phyloP scores from a whole-genome alignment of 2,113 vertebrate genomes.

The Bufo bufo region DNA sequence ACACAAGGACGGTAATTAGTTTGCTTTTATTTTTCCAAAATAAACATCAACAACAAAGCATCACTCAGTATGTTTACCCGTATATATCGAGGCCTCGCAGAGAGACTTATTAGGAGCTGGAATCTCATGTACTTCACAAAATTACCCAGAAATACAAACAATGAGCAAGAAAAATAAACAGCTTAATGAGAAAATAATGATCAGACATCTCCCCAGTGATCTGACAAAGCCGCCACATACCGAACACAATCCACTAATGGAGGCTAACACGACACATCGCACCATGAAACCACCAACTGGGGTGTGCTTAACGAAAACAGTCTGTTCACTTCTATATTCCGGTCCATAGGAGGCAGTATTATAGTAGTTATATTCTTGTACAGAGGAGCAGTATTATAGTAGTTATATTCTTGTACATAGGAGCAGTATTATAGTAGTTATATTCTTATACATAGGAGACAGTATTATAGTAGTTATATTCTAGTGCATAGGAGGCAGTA shows the following conservation, averaged over 20 bases:
- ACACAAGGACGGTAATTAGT: background rate
- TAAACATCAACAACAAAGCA: background rate
- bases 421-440: too few species aligned
- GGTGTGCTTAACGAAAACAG: too few species aligned
- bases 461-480: too few species aligned
- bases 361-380: too few species aligned
- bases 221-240: background rate
- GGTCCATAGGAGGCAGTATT: too few species aligned
- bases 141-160: conserved; percentile 19
- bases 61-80: background rate
- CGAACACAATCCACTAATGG: background rate
- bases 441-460: too few species aligned
- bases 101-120: background rate
- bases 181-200: conserved; percentile 13
- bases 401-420: too few species aligned
- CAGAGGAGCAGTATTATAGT: too few species aligned
- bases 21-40: background rate
- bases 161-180: background rate
- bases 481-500: too few species aligned
- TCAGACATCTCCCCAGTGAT: background rate
- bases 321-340: too few species aligned
- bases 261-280: background rate
- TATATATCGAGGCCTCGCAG: background rate
- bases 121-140: background rate
- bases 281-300: too few species aligned